phyloP scores from a whole-genome alignment of 1,140 invertebrate species.

The Arion vulgaris region DNA sequence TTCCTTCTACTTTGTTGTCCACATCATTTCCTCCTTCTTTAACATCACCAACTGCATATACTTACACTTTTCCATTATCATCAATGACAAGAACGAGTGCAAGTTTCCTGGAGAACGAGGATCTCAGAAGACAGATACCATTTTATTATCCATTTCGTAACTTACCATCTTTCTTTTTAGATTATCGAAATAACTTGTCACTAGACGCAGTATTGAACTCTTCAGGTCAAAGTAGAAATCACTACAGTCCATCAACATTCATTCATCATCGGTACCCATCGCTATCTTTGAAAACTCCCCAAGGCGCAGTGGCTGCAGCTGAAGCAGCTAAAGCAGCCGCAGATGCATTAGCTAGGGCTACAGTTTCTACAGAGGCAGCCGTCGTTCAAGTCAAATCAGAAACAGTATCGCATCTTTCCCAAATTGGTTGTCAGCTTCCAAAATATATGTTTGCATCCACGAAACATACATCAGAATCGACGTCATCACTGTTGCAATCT shows the following conservation, averaged over 20 bases:
- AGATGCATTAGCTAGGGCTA: too few relatives aligned
- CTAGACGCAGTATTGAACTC: not conserved
- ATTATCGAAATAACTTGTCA: not conserved
- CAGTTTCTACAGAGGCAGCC: not conserved
- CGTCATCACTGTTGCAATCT: not conserved
- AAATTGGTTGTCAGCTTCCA: not conserved
- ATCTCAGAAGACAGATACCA: not conserved
- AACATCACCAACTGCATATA: too few relatives aligned
- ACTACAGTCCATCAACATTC: too few relatives aligned
- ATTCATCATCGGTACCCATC: not conserved
- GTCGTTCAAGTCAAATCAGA: not conserved
- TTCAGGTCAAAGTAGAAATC: too few relatives aligned
- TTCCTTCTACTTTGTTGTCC: not conserved
- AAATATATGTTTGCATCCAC: not conserved
- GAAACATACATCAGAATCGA: not conserved
- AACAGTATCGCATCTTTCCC: not conserved
- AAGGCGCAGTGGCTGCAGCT: slow-evolving; percentile 2
- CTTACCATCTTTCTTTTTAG: not conserved
- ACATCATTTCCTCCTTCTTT: not conserved
- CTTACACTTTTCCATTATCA: not conserved
- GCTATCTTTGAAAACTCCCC: not conserved
- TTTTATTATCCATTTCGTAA: not conserved
- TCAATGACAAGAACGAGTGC: not conserved
- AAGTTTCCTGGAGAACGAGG: not conserved
- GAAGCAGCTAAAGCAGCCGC: slow-evolving; percentile 16